These are phyloP conservation scores for Gorsachius goisagi DNA, from an alignment of 2,113 vertebrate species.

Conservation along the genomic window DNA sequence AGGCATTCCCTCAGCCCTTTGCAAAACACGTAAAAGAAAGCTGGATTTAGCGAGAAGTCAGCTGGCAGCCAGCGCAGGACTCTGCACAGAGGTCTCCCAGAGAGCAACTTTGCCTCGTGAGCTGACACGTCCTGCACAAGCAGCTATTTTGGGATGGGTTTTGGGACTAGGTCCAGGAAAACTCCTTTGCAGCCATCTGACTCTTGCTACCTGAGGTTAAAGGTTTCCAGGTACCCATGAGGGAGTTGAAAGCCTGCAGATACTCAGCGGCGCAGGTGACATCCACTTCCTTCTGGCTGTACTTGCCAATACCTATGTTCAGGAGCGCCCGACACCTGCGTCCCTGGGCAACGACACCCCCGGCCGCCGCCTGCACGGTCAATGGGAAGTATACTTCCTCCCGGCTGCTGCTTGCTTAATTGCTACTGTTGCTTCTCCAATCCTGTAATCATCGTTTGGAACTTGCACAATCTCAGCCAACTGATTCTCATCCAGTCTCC, in stretches of 20 bases:
- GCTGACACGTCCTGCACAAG: not conserved
- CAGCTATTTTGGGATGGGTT: not conserved
- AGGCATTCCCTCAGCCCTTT: not conserved
- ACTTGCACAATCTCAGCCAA: slow-evolving; percentile 3
- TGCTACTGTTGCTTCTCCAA: not conserved
- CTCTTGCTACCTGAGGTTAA: not conserved
- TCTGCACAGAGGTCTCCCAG: not conserved
- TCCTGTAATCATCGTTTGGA: not conserved
- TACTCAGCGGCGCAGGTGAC: not conserved
- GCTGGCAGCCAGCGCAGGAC: not conserved
- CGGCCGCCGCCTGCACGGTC: rapidly evolving
- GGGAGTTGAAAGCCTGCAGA: not conserved
- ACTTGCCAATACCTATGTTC: not conserved
- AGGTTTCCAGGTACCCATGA: not conserved
- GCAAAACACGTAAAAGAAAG: not conserved
- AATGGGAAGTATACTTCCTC: not conserved
- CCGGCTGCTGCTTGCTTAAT: not conserved
- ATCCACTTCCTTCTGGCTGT: not conserved
- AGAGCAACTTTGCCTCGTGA: not conserved
- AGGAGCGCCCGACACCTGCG: not conserved
- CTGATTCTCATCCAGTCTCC: not conserved
- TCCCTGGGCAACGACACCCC: not conserved
- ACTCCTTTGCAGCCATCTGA: not conserved
- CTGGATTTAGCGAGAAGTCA: not conserved
- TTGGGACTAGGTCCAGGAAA: not conserved